Evolutionary conservation across 2,797 vertebrate species (phyloP), one percentile per base, ranked within the genome.

Genomic region (Tinamus major): DNA sequence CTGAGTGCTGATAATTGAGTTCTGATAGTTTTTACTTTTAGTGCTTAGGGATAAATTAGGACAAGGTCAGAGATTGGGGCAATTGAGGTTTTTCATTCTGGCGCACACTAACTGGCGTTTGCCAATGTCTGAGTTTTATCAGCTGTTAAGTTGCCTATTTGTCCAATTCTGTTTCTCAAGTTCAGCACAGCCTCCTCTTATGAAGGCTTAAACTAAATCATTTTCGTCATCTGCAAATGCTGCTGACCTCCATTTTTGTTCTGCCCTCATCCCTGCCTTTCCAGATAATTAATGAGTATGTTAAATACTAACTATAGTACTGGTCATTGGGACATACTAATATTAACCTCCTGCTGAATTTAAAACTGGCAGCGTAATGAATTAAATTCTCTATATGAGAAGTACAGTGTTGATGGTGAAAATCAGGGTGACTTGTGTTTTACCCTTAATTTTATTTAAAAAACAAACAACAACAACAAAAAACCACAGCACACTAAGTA

Each of bases 171-270:
- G 67, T 89, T 93, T 84, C 77, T 27, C 27, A 94, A 94, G 87
- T 87, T 87, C 74, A 92, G 78, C 87, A 85, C 59, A 91, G 69
- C 67, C 59, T 70, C 83, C 51, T 86, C 89, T 70, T 29, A 74
- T 41, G 59, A 71, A 79, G 79, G 69, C 51, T 83, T 84, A 48
- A 37, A 26, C 67, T 79, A 89, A 96, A 89, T 83, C 89, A 92
- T 91, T 86, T 70, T 93, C 44, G 89, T 88, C 89, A 95, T 72
- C 79, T 87, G 55, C 55, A 92, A 91, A 92, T 95, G 55, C 77
- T 89, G 79, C 89, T 90, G 90, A 92, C 62, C 62, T 92, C 8
- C 21, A 85, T 79, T 92, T 90, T 78, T 75, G 33, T 94, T 58
- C 86, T 85, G 35, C 29, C 37, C 67, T 94, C 55, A 72, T 75